Percentiles rank a stretch among this genome's conserved stretches.
Evolutionary conservation across 2,797 vertebrate species (phyloP).

Genomic region (Enteromius thamalakanensis): DNA sequence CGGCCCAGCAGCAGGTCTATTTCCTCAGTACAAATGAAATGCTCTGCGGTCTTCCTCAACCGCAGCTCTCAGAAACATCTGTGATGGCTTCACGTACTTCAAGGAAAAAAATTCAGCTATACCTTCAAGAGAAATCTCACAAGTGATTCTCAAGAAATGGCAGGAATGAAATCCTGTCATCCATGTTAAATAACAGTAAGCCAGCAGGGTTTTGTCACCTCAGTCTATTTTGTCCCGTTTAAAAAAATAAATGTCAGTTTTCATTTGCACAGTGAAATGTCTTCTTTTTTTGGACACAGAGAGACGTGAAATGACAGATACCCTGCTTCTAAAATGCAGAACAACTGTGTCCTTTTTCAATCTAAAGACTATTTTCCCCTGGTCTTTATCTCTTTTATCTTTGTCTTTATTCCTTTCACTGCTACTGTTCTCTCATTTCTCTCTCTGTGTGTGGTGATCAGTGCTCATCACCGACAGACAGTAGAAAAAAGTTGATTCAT

Average conservation of each 20-base stretch:
- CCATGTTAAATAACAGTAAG: not conserved
- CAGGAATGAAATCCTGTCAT: not conserved
- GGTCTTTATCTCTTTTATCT: conserved; percentile 56
- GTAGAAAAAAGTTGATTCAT: conserved; percentile 54
- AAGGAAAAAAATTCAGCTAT: not conserved
- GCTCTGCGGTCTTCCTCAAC: conserved; percentile 8
- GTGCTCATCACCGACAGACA: conserved; percentile 31
- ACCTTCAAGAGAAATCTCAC: conserved; percentile 1
- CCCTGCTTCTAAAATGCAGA: conserved; percentile 2
- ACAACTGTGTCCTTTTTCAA: conserved; percentile 30
- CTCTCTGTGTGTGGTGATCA: conserved; percentile 53
- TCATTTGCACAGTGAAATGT: not conserved
- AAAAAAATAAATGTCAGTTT: conserved; percentile 9
- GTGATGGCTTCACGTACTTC: conserved; percentile 33
- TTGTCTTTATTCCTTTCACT: conserved; percentile 43
- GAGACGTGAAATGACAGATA: not conserved
- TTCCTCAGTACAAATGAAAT: conserved; percentile 53
- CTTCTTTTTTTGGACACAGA: not conserved
- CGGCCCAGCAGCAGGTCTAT: conserved; percentile 57
- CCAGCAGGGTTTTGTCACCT: conserved; percentile 1
- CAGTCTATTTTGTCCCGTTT: not conserved
- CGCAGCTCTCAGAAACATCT: conserved; percentile 37
- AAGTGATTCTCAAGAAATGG: conserved; percentile 3
- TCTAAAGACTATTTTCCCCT: conserved; percentile 38
- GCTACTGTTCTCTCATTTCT: conserved; percentile 53